Percentiles rank a stretch among this genome's conserved stretches.
phyloP scores from a whole-genome alignment of 2,113 vertebrate species.

The Epinephelus cyanopodus region DNA sequence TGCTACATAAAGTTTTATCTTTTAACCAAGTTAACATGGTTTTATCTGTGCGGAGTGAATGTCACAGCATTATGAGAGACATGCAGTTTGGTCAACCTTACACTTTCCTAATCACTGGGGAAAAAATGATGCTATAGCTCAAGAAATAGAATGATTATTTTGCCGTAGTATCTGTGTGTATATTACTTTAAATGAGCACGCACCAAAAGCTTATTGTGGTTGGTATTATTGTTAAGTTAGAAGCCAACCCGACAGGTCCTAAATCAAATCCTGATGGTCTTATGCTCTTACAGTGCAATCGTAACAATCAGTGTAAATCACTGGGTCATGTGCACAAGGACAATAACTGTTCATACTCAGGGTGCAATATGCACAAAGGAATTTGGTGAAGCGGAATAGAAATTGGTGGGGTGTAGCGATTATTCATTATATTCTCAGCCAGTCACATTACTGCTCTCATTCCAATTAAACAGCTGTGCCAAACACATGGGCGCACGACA shows the following conservation, averaged over 20 bases:
- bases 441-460: conserved; percentile 63
- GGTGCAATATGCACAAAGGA: conserved; percentile 33
- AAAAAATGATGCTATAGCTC: neutral
- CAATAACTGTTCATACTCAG: conserved; percentile 18
- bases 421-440: conserved; percentile 59
- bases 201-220: neutral
- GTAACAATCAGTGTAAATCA: conserved; percentile 19
- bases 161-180: neutral
- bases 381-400: conserved; percentile 29
- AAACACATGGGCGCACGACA: conserved; percentile 49
- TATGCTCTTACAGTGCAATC: conserved; percentile 24
- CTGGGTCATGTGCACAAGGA: conserved; percentile 35
- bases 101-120: conserved; percentile 1
- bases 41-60: conserved; percentile 26
- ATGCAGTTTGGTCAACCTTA: neutral
- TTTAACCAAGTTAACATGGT: conserved; percentile 26
- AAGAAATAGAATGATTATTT: neutral
- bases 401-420: conserved; percentile 58
- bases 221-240: conserved; percentile 4
- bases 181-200: neutral
- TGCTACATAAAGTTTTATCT: conserved; percentile 8
- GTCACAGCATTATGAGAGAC: conserved; percentile 10
- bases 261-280: conserved; percentile 30
- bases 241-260: neutral
- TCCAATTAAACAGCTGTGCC: conserved; percentile 66